Percentiles rank a stretch among this genome's conserved stretches.
Evolutionary conservation across 2,797 vertebrate species (phyloP).

Genomic region (Sciurus vulgaris): DNA sequence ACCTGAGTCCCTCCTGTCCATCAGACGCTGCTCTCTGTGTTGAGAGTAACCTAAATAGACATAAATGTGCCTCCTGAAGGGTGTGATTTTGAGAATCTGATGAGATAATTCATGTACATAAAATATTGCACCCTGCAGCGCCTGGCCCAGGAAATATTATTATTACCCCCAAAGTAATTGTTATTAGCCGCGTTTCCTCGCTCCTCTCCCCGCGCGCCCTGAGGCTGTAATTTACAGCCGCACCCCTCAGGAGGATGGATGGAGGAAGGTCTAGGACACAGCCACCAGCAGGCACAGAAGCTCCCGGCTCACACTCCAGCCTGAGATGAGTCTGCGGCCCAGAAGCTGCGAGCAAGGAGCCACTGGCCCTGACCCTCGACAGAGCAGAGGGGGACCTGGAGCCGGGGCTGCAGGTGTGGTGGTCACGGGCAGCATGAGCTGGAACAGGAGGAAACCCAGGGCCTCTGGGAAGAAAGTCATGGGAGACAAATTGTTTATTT

Average conservation of each 20-base stretch:
- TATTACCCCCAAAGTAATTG: background rate
- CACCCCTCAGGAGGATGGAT: background rate
- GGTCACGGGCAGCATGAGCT: background rate
- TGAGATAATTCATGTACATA: background rate
- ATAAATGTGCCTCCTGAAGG: background rate
- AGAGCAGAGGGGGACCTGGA: background rate
- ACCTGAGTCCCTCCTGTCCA: background rate
- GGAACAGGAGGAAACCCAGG: background rate
- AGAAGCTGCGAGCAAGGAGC: background rate
- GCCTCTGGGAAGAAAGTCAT: background rate
- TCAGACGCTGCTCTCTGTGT: background rate
- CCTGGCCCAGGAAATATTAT: background rate
- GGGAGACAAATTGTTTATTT: background rate
- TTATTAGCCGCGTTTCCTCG: background rate
- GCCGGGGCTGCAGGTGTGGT: rapidly evolving
- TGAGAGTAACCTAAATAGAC: background rate
- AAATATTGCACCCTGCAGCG: background rate
- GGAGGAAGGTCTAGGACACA: background rate
- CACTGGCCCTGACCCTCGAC: background rate
- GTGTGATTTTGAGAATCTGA: background rate
- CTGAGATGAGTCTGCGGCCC: background rate
- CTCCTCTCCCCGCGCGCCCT: background rate
- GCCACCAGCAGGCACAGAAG: background rate
- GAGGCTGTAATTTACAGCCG: background rate
- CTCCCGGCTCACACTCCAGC: rapidly evolving